Evolutionary conservation across 2,888 invertebrate species (phyloP), one percentile per base, ranked within the genome.

Genomic region (Mesorhabditis spiculigera): DNA sequence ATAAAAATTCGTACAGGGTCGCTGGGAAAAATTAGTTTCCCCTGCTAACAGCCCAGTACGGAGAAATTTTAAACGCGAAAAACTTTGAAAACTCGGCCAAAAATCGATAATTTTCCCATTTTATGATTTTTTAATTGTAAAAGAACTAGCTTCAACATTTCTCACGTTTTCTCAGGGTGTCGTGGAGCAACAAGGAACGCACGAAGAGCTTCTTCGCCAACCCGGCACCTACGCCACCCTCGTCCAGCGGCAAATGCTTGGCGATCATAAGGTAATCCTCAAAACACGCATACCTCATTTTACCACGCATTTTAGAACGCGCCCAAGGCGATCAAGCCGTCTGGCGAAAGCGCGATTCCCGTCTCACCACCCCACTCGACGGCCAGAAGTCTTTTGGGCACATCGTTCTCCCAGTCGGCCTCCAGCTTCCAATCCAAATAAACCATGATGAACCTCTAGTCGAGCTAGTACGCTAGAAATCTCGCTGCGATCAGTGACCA

Each of bases 131-230:
- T 28, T 28, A 28, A 28, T 28, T 28, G 28, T 28, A 28, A 28
- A 28, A 28, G 28, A 28, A 28, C 28, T 28, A 28, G 28, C 28
- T 28, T 28, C 28, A 28, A 28, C 28, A 28, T 28, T 28, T 28
- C 28, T 28, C 28, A 28, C 28, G 28, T 28, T 28, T 28, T 3
- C n/a, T 6, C 67, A 76, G 76, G 80, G 80, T 63, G 63, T 75
- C 66, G 86, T 88, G 28, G 86, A 86, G n/a, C 89, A 89, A 77
- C 81, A 84, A 70, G 89, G 89, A 45, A 87, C 86, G 43, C 89
- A 89, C 77, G 86, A 88, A 58, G 85, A 87, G 71, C 81, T 89
- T 50, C 87, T 89, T 86, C 73, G 74, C 16, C 75, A 79, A 69
- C 78, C 67, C 42, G 88, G 88, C 66, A 86, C 87, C 4, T 89